Evolutionary conservation across 1,140 invertebrate genomes (phyloP), one percentile per base, ranked within the genome.

Genomic region (Halesus radiatus): DNA sequence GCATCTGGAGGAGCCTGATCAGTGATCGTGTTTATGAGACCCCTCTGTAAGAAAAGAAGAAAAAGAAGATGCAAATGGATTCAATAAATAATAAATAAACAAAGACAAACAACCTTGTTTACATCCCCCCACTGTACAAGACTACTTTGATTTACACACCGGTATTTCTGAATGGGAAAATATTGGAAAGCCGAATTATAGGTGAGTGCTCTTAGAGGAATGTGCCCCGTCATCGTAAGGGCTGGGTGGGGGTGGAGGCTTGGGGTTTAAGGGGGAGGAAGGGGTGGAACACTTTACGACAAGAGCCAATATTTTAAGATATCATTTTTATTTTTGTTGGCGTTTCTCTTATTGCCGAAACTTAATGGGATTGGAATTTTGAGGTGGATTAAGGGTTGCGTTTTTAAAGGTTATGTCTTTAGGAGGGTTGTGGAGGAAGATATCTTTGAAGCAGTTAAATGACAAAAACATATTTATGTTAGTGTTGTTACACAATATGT

Each of bases 261-360:
- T n/a, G n/a, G n/a, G 37, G 37, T 10, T 13, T 8, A 3, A 8
- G 62, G 62, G 29, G 62, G 26, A 10, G 37, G 7, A 7, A 13
- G 37, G 37, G 37, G 10, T 10, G 37, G 37, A 45, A 29, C 22
- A 66, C 22, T 66, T 66, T 26, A 66, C 62, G n/a, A 32, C 62
- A 66, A 66, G 62, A 32, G 62, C 62, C 62, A 66, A 66, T 66
- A 66, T 66, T 66, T 66, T 66, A 66, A 66, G 62, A 66, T 66
- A 66, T 66, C 23, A 60, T 26, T 32, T 32, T 66, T 45, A 45
- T 45, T 45, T 45, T 45, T 45, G 37, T 45, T 66, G 62, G 23
- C 62, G n/a, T 32, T 66, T 20, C 56, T 60, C 23, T 60, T 60
- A 60, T 23, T 60, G 56, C 13, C 15, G 15, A 7, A 29, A 22